Conservation (phyloP, 2,888 invertebrate species). For the Nemapogon koenigi region DNA sequence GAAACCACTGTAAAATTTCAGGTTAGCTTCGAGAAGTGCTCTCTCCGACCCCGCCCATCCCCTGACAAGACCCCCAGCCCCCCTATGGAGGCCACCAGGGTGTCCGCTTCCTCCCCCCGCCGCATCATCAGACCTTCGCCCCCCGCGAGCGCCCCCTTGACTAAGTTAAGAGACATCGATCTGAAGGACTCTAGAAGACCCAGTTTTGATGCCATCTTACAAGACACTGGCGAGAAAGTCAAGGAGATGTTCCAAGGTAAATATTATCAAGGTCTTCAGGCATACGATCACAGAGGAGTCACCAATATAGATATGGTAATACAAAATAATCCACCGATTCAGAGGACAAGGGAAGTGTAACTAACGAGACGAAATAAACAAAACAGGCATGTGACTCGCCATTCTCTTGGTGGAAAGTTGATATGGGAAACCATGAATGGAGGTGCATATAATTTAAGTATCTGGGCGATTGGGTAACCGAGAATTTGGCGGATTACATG, state of each 20-base stretch:
- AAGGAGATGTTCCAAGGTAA: conserved; percentile 83
- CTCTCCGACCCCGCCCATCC: conserved; percentile 44
- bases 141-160: conserved; percentile 22
- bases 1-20: conserved; percentile 16
- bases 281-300: not conserved
- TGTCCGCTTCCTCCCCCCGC: conserved; percentile 39
- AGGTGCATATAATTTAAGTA: too few relatives aligned
- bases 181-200: conserved; percentile 63
- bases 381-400: too few relatives aligned
- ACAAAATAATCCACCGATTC: too few relatives aligned
- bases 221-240: conserved; percentile 79
- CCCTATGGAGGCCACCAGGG: conserved; percentile 21
- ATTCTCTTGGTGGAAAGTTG: too few relatives aligned
- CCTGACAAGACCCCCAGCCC: conserved; percentile 44
- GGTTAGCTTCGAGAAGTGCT: conserved; percentile 64
- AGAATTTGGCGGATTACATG: too few relatives aligned
- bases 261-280: not conserved
- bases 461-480: too few relatives aligned
- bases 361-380: too few relatives aligned
- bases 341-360: too few relatives aligned
- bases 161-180: conserved; percentile 17
- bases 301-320: not conserved
- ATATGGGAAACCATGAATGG: too few relatives aligned
- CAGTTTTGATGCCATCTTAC: conserved; percentile 77
- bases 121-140: conserved; percentile 29